These are phyloP conservation scores for Micrasema longulum DNA, from an alignment of 1,140 invertebrate species.

Conservation along the genomic window DNA sequence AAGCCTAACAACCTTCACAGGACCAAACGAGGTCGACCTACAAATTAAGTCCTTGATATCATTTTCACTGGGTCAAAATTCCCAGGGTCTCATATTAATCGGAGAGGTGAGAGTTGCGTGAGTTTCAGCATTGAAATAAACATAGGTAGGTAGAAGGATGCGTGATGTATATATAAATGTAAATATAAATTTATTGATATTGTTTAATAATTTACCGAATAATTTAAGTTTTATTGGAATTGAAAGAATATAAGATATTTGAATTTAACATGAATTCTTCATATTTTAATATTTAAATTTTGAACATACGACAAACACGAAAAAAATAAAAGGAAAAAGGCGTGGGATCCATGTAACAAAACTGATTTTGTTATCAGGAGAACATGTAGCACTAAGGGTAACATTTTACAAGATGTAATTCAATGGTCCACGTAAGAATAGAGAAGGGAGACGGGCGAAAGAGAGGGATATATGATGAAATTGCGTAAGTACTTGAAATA, in stretches of 20 bases:
- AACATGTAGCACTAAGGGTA: slow-evolving; percentile 16
- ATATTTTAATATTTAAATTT: too few relatives aligned
- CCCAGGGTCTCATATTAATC: slow-evolving; percentile 44
- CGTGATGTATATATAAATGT: too few relatives aligned
- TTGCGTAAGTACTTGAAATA: slow-evolving; percentile 36
- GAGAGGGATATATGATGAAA: background rate
- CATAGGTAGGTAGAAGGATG: too few relatives aligned
- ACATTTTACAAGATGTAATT: slow-evolving; percentile 37
- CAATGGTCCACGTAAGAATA: background rate
- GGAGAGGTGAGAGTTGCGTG: background rate
- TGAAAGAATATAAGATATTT: too few relatives aligned
- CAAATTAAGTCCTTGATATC: slow-evolving; percentile 51
- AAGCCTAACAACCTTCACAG: slow-evolving; percentile 58
- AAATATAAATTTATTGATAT: too few relatives aligned
- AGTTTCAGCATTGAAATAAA: too few relatives aligned
- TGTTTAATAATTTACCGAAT: too few relatives aligned
- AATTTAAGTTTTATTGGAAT: too few relatives aligned
- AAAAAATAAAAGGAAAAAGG: slow-evolving; percentile 13
- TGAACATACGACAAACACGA: background rate
- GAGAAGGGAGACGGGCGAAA: slow-evolving; percentile 6
- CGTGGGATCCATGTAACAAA: slow-evolving; percentile 41
- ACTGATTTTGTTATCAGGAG: slow-evolving; percentile 39
- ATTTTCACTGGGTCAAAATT: slow-evolving; percentile 56
- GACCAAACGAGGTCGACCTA: slow-evolving; percentile 22
- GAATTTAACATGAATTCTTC: too few relatives aligned